Evolutionary conservation across 2,797 vertebrate genomes (phyloP), one percentile per base, ranked within the genome.

Genomic region (Toxotes lorentzi): DNA sequence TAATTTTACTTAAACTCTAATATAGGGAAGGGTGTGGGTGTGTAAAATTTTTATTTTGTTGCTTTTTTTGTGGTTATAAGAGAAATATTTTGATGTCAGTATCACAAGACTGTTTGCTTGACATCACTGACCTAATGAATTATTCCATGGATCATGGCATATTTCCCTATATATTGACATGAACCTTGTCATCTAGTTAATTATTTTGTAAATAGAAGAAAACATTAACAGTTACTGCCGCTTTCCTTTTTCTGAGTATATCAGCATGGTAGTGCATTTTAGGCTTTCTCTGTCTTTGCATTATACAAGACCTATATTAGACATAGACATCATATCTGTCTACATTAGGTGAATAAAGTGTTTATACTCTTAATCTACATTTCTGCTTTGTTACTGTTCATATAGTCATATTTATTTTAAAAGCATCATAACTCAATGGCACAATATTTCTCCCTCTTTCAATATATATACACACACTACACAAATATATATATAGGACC

Each of bases 271-370:
- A 19, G 24, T 27, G 54, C 19, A 48, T 32, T 58, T 73, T 50
- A 67, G 27, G 4, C 1, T n/a, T 27, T 16, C 12, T 69, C 27
- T 73, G 58, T 19, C 60, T 7, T 27, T 27, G 27, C 13, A 13
- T 66, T 47, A 50, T 10, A 61, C 40, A 64, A 58, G 5, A 60
- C 7, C 7, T 27, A 43, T 56, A 30, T 30, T 4, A 2, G 1
- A 62, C 27, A 78, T 17, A 72, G 34, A 47, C 58, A 38, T 54
- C 8, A 67, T 19, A 61, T 60, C 23, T 30, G 8, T 53, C 17
- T 19, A 50, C 13, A 8, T 10, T 23, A 4, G 0, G 14, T 34
- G 32, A 34, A 64, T 48, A 7, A 24, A 38, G 3, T n/a, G 32
- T n/a, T 59, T 50, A 16, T 23, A 12, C 11, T n/a, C 7, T 32